Conservation (phyloP, 2,888 invertebrate species). For the Hydraecia micacea region DNA sequence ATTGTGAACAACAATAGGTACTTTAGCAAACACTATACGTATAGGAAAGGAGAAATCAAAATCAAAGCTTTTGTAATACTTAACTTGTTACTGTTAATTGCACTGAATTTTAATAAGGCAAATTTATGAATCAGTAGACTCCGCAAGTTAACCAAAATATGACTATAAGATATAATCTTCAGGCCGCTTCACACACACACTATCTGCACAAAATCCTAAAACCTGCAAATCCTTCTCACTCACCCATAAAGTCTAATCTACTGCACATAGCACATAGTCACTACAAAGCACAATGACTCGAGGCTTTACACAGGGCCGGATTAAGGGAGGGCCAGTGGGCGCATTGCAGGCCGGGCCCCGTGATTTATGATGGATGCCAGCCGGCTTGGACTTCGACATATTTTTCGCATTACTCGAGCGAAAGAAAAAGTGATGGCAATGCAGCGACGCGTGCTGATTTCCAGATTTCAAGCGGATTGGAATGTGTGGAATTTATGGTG, state of each 20-base stretch:
- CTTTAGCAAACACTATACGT: background rate
- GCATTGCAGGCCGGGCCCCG: constrained; percentile 62
- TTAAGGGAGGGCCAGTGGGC: constrained; percentile 64
- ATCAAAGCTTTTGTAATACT: background rate
- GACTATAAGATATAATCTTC: background rate
- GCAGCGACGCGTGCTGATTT: constrained; percentile 73
- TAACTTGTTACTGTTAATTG: background rate
- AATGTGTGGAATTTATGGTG: constrained; percentile 51
- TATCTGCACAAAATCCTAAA: constrained; percentile 16
- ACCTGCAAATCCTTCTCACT: constrained; percentile 33
- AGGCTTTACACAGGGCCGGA: constrained; percentile 57
- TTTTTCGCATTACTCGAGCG: constrained; percentile 79
- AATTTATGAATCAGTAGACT: background rate
- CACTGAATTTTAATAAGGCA: background rate
- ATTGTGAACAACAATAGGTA: background rate
- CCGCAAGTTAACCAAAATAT: background rate
- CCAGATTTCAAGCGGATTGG: constrained; percentile 55
- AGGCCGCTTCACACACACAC: background rate
- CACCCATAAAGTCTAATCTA: constrained; percentile 50
- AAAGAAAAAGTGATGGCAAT: constrained; percentile 71
- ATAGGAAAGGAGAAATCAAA: background rate
- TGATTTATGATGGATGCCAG: constrained; percentile 78
- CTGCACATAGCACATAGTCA: constrained; percentile 36
- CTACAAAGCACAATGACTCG: constrained; percentile 58
- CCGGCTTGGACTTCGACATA: constrained; percentile 75